phyloP scores from a whole-genome alignment of 1,140 invertebrate species.

The Drosophila littoralis region DNA sequence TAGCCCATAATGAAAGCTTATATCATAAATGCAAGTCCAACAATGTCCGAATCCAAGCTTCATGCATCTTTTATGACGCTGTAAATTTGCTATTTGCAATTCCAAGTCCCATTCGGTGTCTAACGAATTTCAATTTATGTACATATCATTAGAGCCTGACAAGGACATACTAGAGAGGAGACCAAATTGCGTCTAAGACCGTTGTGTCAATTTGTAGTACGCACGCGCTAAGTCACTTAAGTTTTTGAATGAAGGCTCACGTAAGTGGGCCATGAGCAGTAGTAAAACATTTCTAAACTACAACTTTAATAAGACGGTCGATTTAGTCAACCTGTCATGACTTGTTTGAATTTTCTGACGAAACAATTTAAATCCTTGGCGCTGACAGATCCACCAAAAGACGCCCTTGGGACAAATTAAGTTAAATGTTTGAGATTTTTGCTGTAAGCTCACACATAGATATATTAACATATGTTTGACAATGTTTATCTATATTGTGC shows the following conservation, averaged over 20 bases:
- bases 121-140: constrained; percentile 63
- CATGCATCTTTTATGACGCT: constrained; percentile 20
- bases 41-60: constrained; percentile 19
- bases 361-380: neutral
- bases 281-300: neutral
- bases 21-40: constrained; percentile 20
- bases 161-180: constrained; percentile 25
- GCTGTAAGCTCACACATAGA: neutral
- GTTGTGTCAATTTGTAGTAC: constrained; percentile 32
- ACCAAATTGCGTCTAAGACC: constrained; percentile 1
- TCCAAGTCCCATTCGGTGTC: constrained; percentile 33
- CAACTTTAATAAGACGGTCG: constrained; percentile 8
- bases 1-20: constrained; percentile 40
- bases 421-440: neutral
- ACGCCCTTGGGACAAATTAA: constrained; percentile 39
- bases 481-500: neutral
- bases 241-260: neutral
- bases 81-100: constrained; percentile 37
- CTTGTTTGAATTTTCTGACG: neutral
- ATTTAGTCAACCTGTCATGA: neutral
- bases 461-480: neutral
- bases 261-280: constrained; percentile 2
- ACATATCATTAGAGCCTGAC: constrained; percentile 42
- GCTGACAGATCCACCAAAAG: neutral
- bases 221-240: constrained; percentile 14